Conservation (phyloP, 1,140 invertebrate genomes). For the Drosophila cardini region DNA sequence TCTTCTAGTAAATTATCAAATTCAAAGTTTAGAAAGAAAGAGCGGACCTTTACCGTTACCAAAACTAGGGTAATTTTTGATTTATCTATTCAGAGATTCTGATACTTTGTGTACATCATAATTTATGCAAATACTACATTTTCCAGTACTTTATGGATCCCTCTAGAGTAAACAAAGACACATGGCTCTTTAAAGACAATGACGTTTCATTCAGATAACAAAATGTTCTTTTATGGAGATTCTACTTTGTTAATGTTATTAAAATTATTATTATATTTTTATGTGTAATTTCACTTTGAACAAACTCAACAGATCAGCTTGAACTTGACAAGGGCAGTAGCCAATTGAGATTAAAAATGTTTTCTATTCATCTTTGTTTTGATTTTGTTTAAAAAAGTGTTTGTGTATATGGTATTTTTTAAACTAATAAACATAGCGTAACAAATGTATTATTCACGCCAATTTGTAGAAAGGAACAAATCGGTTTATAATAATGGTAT, state of each 20-base stretch:
- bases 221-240: conserved; percentile 25
- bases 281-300: conserved; percentile 23
- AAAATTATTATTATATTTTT: conserved; percentile 25
- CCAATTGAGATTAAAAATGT: background rate
- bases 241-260: background rate
- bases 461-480: background rate
- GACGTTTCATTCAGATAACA: conserved; percentile 37
- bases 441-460: conserved; percentile 1
- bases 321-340: conserved; percentile 17
- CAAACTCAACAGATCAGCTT: conserved; percentile 25
- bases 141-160: background rate
- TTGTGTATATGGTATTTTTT: too few species aligned
- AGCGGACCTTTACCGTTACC: too few species aligned
- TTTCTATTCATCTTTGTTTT: too few species aligned
- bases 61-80: too few species aligned
- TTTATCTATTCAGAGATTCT: too few species aligned
- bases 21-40: too few species aligned
- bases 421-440: background rate
- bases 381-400: too few species aligned
- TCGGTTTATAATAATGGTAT: background rate
- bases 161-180: background rate
- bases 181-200: conserved; percentile 20
- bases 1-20: too few species aligned
- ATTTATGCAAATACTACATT: conserved; percentile 23
- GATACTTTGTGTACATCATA: background rate